Conservation (phyloP, 2,797 vertebrate species). For the Trichosurus vulpecula region DNA sequence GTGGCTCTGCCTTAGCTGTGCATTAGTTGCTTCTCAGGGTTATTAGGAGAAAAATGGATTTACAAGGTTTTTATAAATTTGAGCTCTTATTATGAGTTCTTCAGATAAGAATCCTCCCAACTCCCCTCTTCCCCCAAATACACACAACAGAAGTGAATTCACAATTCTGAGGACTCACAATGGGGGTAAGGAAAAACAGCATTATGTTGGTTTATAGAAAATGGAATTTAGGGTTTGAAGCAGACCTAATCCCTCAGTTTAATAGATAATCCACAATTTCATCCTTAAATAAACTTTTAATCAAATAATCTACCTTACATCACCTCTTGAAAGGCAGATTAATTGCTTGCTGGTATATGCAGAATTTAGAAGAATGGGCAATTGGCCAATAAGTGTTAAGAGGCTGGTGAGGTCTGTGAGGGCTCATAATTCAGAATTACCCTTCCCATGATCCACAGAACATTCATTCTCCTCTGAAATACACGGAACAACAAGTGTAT, state of each 20-base stretch:
- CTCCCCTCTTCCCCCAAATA: neutral
- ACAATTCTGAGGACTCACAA: neutral
- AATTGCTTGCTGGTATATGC: neutral
- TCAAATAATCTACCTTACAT: conserved; percentile 3
- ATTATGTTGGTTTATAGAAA: conserved; percentile 19
- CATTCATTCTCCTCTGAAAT: neutral
- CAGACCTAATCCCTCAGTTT: neutral
- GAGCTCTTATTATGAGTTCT: neutral
- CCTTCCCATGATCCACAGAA: neutral
- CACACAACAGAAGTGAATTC: neutral
- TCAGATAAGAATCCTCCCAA: conserved; percentile 18
- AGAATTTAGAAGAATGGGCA: neutral
- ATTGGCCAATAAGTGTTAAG: neutral
- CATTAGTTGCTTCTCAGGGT: neutral
- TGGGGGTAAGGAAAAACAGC: neutral
- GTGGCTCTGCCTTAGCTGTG: neutral
- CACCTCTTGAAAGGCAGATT: conserved; percentile 34
- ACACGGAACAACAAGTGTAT: neutral
- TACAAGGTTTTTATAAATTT: neutral
- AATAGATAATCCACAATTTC: conserved; percentile 23
- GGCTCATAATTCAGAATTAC: neutral
- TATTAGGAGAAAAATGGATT: neutral
- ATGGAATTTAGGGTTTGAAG: conserved; percentile 28
- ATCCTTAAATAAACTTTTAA: neutral
- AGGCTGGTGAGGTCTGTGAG: neutral